Evolutionary conservation across 1,140 invertebrate species (phyloP), one percentile per base, ranked within the genome.

Genomic region (Drosophila truncata): DNA sequence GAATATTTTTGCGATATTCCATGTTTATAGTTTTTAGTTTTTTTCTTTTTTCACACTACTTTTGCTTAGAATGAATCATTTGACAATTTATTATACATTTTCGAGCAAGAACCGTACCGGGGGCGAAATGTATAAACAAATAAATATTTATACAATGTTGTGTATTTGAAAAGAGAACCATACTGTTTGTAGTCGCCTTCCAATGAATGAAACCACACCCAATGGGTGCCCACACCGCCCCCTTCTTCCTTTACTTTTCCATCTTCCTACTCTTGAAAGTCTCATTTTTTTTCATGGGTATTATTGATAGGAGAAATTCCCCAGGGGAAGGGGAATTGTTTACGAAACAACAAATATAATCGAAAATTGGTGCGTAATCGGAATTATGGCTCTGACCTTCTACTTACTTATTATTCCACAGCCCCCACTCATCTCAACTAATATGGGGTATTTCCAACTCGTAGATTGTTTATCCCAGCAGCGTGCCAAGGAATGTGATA

Each of bases 121-220:
- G 44, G 65, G 13, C 65, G 20, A 66, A 57, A 39, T 72, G 13
- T 41, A 47, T 31, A 72, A 72, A 72, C 69, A 59, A 65, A 33
- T 72, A 58, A 72, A 72, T 72, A 72, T 71, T 72, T 71, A 72
- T 57, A 72, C 41, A 71, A 49, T 29, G 33, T 71, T 70, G 49
- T 70, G 33, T 57, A 46, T 46, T 25, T 37, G 50, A 37, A 70
- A 71, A 37, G 31, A 33, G 54, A 71, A 71, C 64, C 67, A 70
- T 69, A 70, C 44, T 69, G 64, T 71, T 27, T 54, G 20, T 66
- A 70, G 52, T 42, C 16, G 31, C 59, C 65, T 58, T 71, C 33
- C 35, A 72, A 59, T 72, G 69, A 72, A 49, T 72, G 52, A 72
- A 67, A 25, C 46, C 64, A 50, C 66, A 41, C 66, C 63, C 44